These are phyloP conservation scores for Stratiomys singularior DNA, from an alignment of 2,888 invertebrate species.

Conservation along the genomic window DNA sequence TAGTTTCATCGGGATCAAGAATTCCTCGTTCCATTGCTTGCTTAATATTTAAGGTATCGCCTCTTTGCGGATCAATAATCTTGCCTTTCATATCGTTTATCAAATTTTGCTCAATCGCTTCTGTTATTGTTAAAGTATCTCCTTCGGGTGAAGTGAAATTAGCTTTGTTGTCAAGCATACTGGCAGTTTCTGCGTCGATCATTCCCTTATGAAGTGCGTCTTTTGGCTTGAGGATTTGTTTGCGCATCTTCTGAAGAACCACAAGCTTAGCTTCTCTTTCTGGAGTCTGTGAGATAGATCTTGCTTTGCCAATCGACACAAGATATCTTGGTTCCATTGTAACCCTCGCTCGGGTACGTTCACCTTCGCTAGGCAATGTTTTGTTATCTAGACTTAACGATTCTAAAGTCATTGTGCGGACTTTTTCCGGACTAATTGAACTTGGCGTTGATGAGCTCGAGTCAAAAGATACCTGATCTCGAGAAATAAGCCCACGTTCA, in stretches of 20 bases:
- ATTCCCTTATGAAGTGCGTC: slow-evolving; percentile 84
- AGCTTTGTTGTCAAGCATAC: slow-evolving; percentile 72
- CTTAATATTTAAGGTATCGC: slow-evolving; percentile 81
- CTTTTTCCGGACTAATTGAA: slow-evolving; percentile 67
- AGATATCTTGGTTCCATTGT: slow-evolving; percentile 75
- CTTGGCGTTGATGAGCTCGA: slow-evolving; percentile 53
- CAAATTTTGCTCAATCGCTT: slow-evolving; percentile 77
- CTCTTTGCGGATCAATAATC: slow-evolving; percentile 84
- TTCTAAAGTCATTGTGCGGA: slow-evolving; percentile 55
- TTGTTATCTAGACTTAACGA: slow-evolving; percentile 63
- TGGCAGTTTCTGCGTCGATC: slow-evolving; percentile 80
- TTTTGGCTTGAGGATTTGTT: slow-evolving; percentile 77
- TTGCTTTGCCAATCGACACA: slow-evolving; percentile 72
- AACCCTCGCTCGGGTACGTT: slow-evolving; percentile 66
- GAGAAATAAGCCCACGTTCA: slow-evolving; percentile 75
- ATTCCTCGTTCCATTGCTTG: slow-evolving; percentile 87
- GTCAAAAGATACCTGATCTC: slow-evolving; percentile 60
- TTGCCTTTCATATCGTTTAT: slow-evolving; percentile 80
- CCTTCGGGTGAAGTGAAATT: slow-evolving; percentile 70
- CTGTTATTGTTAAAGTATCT: slow-evolving; percentile 75
- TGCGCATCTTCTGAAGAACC: slow-evolving; percentile 80
- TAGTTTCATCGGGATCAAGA: slow-evolving; percentile 79
- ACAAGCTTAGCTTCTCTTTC: slow-evolving; percentile 75
- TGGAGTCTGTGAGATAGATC: slow-evolving; percentile 68
- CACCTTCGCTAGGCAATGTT: slow-evolving; percentile 67